These are phyloP conservation scores for Panthera tigris DNA, from an alignment of 2,113 vertebrate species.

Conservation along the genomic window DNA sequence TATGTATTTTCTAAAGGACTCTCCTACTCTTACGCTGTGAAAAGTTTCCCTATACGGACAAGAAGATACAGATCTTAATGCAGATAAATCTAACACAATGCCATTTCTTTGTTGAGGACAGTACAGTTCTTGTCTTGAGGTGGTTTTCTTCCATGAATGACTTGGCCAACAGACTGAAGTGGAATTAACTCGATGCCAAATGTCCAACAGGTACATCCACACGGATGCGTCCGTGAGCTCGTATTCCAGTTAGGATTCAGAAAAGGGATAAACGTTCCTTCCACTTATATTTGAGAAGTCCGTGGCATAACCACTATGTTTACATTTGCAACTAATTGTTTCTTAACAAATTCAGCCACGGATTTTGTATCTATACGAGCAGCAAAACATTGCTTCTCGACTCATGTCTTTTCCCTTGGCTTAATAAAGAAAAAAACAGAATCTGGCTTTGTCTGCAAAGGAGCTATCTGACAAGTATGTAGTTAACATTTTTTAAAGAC, in stretches of 20 bases:
- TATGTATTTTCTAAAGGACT: not conserved
- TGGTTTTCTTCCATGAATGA: not conserved
- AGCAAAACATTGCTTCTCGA: not conserved
- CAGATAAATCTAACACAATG: not conserved
- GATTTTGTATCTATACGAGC: not conserved
- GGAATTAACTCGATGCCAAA: not conserved
- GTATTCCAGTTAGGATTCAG: not conserved
- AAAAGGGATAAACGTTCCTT: too few species aligned
- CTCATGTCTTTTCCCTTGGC: not conserved
- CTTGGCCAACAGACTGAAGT: not conserved
- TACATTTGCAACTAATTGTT: not conserved
- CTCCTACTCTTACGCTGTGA: not conserved
- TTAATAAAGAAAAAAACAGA: not conserved
- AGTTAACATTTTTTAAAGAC: conserved; percentile 50
- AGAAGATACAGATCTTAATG: not conserved
- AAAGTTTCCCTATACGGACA: not conserved
- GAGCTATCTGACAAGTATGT: not conserved
- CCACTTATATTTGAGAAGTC: not conserved
- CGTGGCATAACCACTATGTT: not conserved
- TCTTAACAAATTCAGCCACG: not conserved
- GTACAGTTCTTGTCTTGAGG: not conserved
- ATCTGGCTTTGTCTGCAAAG: not conserved
- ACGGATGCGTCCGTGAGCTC: not conserved
- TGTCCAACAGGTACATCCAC: rapidly evolving
- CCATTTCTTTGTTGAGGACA: not conserved